These are phyloP conservation scores for Lepidurus packardi DNA, from an alignment of 1,140 invertebrate genomes.

Conservation along the genomic window DNA sequence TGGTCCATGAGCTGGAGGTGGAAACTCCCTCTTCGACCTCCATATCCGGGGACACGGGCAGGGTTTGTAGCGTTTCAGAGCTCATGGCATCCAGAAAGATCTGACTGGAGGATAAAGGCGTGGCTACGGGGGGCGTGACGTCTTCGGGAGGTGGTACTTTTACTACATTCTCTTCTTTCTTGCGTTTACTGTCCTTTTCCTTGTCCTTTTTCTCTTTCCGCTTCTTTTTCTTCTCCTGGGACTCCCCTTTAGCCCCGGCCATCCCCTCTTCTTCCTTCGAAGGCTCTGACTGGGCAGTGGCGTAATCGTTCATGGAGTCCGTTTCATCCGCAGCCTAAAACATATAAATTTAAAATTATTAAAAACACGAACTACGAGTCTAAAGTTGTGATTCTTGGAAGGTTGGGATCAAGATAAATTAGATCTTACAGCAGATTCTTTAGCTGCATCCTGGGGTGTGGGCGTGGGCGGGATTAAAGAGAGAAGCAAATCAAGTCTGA, in stretches of 20 bases:
- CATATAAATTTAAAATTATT: neutral
- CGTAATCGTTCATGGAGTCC: constrained; percentile 33
- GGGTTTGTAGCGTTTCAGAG: neutral
- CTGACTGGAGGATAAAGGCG: neutral
- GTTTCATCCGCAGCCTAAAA: neutral
- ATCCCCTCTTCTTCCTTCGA: constrained; percentile 4
- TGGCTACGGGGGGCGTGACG: neutral
- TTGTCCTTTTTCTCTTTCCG: constrained; percentile 35
- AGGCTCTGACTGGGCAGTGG: constrained; percentile 20
- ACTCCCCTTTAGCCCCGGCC: constrained; percentile 24
- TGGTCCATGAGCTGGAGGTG: constrained; percentile 10
- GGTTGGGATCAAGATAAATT: neutral
- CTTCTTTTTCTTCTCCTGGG: constrained; percentile 34
- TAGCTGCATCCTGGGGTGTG: constrained; percentile 19
- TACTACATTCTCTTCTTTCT: constrained; percentile 32
- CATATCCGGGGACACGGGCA: constrained; percentile 3
- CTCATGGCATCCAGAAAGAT: neutral
- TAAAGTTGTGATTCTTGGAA: too few species aligned
- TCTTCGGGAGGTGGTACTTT: neutral
- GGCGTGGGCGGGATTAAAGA: constrained; percentile 62
- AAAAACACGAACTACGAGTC: too few species aligned
- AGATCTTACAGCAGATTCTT: neutral
- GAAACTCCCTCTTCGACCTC: constrained; percentile 30
- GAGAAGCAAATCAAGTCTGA: constrained; percentile 77
- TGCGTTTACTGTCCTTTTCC: constrained; percentile 30